These are phyloP conservation scores for Nemapogon koenigi DNA, from an alignment of 2,888 invertebrate genomes.

Conservation along the genomic window DNA sequence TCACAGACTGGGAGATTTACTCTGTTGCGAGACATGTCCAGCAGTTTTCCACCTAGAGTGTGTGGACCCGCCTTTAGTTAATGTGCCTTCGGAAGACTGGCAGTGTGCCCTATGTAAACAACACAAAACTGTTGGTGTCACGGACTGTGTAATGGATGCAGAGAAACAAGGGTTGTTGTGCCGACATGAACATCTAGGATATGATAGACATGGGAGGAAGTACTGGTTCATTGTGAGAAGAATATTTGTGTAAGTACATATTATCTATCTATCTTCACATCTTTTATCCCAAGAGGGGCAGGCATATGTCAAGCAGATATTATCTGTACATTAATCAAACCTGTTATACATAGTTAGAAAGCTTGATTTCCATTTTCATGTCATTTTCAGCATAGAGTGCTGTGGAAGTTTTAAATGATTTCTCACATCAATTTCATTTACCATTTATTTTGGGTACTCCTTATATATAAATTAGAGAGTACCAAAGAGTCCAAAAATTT, in stretches of 20 bases:
- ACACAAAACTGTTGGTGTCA: constrained; percentile 91
- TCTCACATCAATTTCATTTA: too few relatives aligned
- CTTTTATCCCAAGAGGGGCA: neutral
- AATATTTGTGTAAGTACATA: constrained; percentile 85
- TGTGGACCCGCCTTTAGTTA: constrained; percentile 91
- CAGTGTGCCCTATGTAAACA: constrained; percentile 93
- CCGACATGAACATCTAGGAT: constrained; percentile 93
- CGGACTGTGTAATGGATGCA: constrained; percentile 89
- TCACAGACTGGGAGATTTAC: constrained; percentile 89
- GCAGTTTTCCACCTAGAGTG: constrained; percentile 98
- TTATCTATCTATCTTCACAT: constrained; percentile 7
- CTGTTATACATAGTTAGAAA: neutral
- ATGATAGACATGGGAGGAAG: constrained; percentile 94
- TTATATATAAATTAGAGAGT: too few relatives aligned
- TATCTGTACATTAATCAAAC: neutral
- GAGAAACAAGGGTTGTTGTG: constrained; percentile 92
- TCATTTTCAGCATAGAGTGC: neutral
- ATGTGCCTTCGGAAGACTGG: constrained; percentile 98
- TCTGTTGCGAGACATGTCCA: constrained; percentile 98
- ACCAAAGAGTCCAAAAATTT: too few relatives aligned
- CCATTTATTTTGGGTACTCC: too few relatives aligned
- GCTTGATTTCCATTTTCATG: neutral
- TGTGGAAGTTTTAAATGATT: too few relatives aligned
- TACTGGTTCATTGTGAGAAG: constrained; percentile 96
- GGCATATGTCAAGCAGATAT: neutral